Conservation (phyloP, 2,113 vertebrate species). For the Gasterosteus nipponicus region DNA sequence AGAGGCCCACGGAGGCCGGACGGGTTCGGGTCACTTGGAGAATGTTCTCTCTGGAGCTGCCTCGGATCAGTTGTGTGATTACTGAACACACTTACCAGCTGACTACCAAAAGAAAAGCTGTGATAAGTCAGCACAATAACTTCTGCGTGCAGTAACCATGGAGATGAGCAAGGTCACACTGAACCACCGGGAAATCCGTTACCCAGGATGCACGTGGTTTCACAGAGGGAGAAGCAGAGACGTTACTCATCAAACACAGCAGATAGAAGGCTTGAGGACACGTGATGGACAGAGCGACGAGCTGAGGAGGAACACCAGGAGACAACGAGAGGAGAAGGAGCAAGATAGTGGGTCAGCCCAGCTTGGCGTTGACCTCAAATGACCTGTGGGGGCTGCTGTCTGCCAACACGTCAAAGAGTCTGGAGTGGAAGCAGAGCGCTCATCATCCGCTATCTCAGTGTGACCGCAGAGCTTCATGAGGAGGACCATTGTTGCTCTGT, state of each 20-base stretch:
- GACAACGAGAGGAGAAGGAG: slow-evolving; percentile 5
- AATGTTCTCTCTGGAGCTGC: too few relatives aligned
- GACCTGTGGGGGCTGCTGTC: slow-evolving; percentile 5
- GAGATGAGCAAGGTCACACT: background rate
- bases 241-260: slow-evolving; percentile 65
- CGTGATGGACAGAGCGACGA: slow-evolving; percentile 5
- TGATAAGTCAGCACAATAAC: background rate
- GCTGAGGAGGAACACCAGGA: slow-evolving; percentile 5
- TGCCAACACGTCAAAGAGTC: background rate
- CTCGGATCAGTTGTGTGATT: too few relatives aligned
- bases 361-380: slow-evolving; percentile 25
- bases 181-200: slow-evolving; percentile 13
- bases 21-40: too few relatives aligned
- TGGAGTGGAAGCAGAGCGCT: slow-evolving; percentile 17
- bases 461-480: background rate
- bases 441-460: background rate
- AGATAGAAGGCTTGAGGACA: slow-evolving; percentile 38
- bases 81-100: too few relatives aligned
- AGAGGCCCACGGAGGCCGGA: too few relatives aligned
- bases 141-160: slow-evolving; percentile 31
- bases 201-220: slow-evolving; percentile 42
- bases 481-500: too few relatives aligned
- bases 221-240: slow-evolving; percentile 25
- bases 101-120: background rate
- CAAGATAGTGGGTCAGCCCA: slow-evolving; percentile 13